Conservation (phyloP, 2,113 vertebrate species). For the Centropus unirufus region DNA sequence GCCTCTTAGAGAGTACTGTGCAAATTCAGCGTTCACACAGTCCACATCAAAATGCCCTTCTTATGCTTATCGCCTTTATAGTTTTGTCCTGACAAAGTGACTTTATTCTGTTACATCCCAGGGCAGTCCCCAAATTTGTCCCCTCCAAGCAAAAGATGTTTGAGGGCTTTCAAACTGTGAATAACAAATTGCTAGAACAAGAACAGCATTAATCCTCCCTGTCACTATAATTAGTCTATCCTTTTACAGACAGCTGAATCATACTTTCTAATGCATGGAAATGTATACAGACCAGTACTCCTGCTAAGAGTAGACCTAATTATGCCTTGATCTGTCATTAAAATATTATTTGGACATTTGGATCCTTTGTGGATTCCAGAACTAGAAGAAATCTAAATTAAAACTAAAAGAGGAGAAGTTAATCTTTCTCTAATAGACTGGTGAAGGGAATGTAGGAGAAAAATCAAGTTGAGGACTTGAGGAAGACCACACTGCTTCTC, state of each 20-base stretch:
- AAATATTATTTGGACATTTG: slow-evolving; percentile 54
- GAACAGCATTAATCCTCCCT: slow-evolving; percentile 55
- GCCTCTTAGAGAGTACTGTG: not conserved
- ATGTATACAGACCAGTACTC: slow-evolving; percentile 59
- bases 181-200: slow-evolving; percentile 63
- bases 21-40: slow-evolving; percentile 34
- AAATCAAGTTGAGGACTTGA: not conserved
- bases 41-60: slow-evolving; percentile 6
- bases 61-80: slow-evolving; percentile 21
- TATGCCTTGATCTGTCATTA: slow-evolving; percentile 56
- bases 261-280: slow-evolving; percentile 69
- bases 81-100: slow-evolving; percentile 61
- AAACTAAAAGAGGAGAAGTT: slow-evolving; percentile 10
- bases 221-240: slow-evolving; percentile 65
- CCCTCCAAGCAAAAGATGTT: slow-evolving; percentile 37
- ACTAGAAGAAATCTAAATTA: slow-evolving; percentile 14
- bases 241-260: slow-evolving; percentile 65
- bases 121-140: slow-evolving; percentile 11
- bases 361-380: not conserved
- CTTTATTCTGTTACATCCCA: slow-evolving; percentile 38
- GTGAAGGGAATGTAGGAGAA: not conserved
- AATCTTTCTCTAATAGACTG: not conserved
- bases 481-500: not conserved
- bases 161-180: slow-evolving; percentile 42
- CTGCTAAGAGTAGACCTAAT: slow-evolving; percentile 47